These are phyloP conservation scores for Anabacerthia variegaticeps DNA, from an alignment of 2,797 vertebrate species.

Conservation along the genomic window DNA sequence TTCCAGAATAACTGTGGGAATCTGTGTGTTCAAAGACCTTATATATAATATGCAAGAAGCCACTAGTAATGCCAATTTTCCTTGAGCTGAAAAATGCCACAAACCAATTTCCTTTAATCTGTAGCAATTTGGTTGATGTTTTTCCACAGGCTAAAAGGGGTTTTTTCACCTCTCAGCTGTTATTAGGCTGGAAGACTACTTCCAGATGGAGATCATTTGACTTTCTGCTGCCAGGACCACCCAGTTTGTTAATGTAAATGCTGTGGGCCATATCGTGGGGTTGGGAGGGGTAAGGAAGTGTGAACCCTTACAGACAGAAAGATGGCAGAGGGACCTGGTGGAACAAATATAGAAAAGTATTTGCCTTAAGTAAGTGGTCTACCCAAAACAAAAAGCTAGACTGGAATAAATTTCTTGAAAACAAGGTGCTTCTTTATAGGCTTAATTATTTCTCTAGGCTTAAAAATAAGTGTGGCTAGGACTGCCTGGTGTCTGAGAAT, in stretches of 20 bases:
- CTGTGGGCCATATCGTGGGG: not conserved
- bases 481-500: not conserved
- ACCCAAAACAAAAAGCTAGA: not conserved
- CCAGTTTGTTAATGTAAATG: not conserved
- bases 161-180: not conserved
- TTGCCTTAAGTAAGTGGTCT: not conserved
- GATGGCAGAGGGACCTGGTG: not conserved
- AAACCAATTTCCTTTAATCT: not conserved
- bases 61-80: not conserved
- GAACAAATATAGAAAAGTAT: not conserved
- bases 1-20: slow-evolving; percentile 12
- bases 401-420: not conserved
- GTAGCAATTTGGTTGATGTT: not conserved
- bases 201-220: slow-evolving; percentile 17
- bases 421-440: not conserved
- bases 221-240: slow-evolving; percentile 23
- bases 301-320: not conserved
- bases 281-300: not conserved
- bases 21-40: not conserved
- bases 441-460: not conserved
- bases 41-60: not conserved
- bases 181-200: not conserved
- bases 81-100: slow-evolving; percentile 9
- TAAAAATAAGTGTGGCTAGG: not conserved
- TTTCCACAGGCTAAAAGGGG: not conserved